Base-by-base conservation (phyloP, 2,888 invertebrate genomes). In the Conistra vaccinii region DNA sequence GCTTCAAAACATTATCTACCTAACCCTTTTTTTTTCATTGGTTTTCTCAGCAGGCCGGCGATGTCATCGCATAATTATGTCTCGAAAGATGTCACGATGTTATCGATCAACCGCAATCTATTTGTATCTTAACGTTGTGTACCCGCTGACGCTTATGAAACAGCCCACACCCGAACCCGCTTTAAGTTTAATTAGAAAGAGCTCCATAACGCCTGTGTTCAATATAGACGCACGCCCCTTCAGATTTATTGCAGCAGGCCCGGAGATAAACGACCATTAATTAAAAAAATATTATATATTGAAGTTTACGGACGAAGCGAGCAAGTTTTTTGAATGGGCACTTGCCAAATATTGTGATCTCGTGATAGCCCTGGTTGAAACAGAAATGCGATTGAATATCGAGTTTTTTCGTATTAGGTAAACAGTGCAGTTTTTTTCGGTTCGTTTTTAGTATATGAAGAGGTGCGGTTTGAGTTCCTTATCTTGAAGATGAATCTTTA, bases 211-310 rank as follows among this genome's bases (percentile, higher is more conserved):
- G 94, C 93, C 94, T 94, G 93, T 91, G 94, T 92, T 91, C 93
- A 93, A 91, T 94, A 93, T 90, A 93, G 92, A 93, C 91, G 92
- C 91, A 93, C 96, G 96, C 96, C 96, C 95, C 92, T 89, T 84
- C 91, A 93, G 94, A 96, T 96, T 96, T 96, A 96, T 96, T 91
- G 90, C 93, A 87, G 87, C 91, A 92, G 90, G 94, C 94, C 93
- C 83, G 89, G 90, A 96, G 95, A 95, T 95, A 96, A 96, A 95
- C 93, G 95, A 94, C 93, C 95, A 96, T 96, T 96, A 96, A 96
- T 96, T 96, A 94, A 96, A 95, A 96, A 96, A 93, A 94, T 93
- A 93, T 92, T 92, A 93, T 92, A 90, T 92, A 93, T 91, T 91
- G 89, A 88, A 82, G 87, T 89, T 89, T 90, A 72, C 61, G 71